These are phyloP conservation scores for Chunga burmeisteri DNA, from an alignment of 2,113 vertebrate species.

Conservation along the genomic window DNA sequence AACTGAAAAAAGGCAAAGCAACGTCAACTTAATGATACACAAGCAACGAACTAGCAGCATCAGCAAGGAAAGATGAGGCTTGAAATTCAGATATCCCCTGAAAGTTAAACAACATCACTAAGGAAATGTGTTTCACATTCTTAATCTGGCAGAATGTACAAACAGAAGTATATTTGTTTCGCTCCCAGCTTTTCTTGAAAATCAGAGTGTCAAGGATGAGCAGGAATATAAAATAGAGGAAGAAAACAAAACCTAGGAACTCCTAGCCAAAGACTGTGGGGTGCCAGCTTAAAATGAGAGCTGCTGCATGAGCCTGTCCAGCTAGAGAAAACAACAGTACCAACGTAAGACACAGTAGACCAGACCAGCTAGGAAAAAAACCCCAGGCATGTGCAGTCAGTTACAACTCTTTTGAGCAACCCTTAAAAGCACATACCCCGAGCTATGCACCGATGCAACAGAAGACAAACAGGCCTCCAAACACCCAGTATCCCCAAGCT, in stretches of 20 bases:
- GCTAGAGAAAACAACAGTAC: background rate
- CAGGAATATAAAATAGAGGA: background rate
- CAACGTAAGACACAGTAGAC: accelerated
- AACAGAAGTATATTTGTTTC: background rate
- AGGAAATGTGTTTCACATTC: background rate
- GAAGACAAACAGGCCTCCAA: background rate
- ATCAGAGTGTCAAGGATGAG: background rate
- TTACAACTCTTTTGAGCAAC: accelerated
- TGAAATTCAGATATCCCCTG: background rate
- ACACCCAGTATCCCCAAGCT: background rate
- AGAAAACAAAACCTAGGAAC: background rate
- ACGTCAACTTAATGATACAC: background rate
- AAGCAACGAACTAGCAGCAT: background rate
- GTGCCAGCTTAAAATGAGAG: background rate
- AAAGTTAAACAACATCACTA: background rate
- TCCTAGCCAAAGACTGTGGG: accelerated
- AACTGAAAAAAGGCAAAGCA: background rate
- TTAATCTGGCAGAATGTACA: background rate
- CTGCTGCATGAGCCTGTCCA: background rate
- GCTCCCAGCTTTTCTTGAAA: background rate
- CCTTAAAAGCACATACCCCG: accelerated
- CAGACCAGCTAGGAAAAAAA: background rate
- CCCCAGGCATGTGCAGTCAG: accelerated
- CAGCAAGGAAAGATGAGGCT: background rate
- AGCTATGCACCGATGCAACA: accelerated